Conservation (phyloP, 2,797 vertebrate species). For the Sylvia borin region DNA sequence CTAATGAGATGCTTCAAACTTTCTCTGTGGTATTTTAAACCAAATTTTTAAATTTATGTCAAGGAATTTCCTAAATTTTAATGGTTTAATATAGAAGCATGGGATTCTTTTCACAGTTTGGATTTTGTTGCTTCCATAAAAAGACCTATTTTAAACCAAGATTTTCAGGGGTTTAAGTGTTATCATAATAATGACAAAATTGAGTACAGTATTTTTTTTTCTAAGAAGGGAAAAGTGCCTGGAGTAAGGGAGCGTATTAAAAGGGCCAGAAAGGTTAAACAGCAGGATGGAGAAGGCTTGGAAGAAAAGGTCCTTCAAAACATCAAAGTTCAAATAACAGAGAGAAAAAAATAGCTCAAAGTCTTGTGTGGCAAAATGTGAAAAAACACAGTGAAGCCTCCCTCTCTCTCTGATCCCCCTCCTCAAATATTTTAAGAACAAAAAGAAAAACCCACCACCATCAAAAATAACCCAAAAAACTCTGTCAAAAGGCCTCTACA, state of each 20-base stretch:
- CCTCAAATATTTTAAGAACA: neutral
- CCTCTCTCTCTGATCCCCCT: too few species aligned
- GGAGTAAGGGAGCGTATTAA: neutral
- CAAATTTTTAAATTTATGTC: neutral
- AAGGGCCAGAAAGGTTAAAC: constrained; percentile 1
- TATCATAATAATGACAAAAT: neutral
- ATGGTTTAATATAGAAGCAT: neutral
- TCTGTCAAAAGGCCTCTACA: neutral
- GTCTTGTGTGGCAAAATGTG: neutral
- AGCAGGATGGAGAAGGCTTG: neutral
- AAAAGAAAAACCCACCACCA: neutral
- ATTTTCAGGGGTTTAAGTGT: neutral
- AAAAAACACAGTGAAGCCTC: neutral
- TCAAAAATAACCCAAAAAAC: neutral
- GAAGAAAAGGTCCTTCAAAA: neutral
- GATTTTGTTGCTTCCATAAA: neutral
- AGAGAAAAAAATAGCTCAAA: neutral
- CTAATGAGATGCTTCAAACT: neutral
- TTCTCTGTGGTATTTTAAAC: neutral
- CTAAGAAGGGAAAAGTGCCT: neutral
- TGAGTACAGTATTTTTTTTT: neutral
- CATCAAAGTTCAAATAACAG: neutral
- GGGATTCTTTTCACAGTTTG: neutral
- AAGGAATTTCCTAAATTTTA: neutral
- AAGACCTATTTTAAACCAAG: neutral